Evolutionary conservation across 2,113 vertebrate genomes (phyloP).

Genomic region (Aramus guarauna): DNA sequence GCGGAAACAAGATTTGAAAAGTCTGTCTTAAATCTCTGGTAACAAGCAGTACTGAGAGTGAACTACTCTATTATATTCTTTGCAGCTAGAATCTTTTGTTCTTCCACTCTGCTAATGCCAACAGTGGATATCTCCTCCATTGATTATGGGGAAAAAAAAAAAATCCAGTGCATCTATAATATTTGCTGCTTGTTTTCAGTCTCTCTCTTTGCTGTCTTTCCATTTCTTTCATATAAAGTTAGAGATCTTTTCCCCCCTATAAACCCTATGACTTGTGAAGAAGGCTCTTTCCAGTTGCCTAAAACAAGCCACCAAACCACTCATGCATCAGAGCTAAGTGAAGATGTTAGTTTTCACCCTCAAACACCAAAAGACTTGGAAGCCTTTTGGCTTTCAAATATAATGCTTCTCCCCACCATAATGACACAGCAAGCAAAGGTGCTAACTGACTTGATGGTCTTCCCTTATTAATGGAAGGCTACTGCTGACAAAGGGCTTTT

Average conservation of each 20-base stretch:
- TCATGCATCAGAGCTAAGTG: not conserved
- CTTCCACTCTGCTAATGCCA: not conserved
- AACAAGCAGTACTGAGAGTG: not conserved
- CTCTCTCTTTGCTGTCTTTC: not conserved
- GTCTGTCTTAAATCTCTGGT: not conserved
- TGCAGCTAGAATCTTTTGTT: not conserved
- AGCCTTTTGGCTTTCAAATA: not conserved
- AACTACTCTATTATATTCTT: not conserved
- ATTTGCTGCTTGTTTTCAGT: not conserved
- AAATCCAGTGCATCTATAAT: not conserved
- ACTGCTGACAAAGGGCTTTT: not conserved
- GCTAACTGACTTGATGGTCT: not conserved
- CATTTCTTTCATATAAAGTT: not conserved
- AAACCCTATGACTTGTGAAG: not conserved
- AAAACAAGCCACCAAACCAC: not conserved
- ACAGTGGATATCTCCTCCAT: not conserved
- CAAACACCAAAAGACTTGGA: not conserved
- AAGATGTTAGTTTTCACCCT: not conserved
- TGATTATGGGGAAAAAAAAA: not conserved
- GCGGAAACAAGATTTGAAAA: not conserved
- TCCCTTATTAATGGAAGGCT: not conserved
- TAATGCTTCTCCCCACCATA: not conserved
- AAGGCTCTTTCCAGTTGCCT: not conserved
- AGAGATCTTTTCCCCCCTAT: not conserved
- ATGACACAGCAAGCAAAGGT: not conserved